Evolutionary conservation across 2,888 invertebrate species (phyloP), one percentile per base, ranked within the genome.

Genomic region (Oxycera nigricornis): DNA sequence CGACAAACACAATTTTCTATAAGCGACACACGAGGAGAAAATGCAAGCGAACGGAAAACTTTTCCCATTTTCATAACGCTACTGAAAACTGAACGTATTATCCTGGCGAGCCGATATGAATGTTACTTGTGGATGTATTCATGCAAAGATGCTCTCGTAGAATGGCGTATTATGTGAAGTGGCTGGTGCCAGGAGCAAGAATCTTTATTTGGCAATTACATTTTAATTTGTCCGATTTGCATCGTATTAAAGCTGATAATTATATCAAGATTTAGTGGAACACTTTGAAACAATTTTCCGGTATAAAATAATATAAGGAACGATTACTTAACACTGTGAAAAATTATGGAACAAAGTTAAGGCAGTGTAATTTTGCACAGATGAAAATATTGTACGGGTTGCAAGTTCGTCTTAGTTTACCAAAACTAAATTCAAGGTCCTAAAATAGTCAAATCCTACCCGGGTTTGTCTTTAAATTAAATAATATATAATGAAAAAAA

Each of bases 241-340:
- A 68, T 68, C 50, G 55, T 70, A 70, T 70, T 68, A 52, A 55
- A 35, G 55, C 68, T 68, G 52, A 68, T 68, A 50, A 68, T 68
- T 52, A 68, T 68, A 30, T 68, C 52, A 52, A 31, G 52, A 39
- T 41, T 24, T 7, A 65, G 35, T 41, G 24, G 24, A 26, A 24
- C 22, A 41, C 41, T 65, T 65, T 39, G 14, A 65, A 65, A 65
- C 22, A 41, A 41, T 65, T 41, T 24, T 30, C 9, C 62, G 6
- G 9, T 24, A 55, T 22, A 6, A 55, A 55, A 24, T 22, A 4
- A 22, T 20, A 11, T 17, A 46, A 46, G 17, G 46, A 7, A 11
- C 46, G 46, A 46, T 46, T 46, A 46, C 6, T 46, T 46, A 46
- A 14, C 14, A 46, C 46, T 46, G 35, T 35, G 46, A 46, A 46